Base-by-base conservation (phyloP, 2,113 vertebrate species). In the Barnardius zonarius region DNA sequence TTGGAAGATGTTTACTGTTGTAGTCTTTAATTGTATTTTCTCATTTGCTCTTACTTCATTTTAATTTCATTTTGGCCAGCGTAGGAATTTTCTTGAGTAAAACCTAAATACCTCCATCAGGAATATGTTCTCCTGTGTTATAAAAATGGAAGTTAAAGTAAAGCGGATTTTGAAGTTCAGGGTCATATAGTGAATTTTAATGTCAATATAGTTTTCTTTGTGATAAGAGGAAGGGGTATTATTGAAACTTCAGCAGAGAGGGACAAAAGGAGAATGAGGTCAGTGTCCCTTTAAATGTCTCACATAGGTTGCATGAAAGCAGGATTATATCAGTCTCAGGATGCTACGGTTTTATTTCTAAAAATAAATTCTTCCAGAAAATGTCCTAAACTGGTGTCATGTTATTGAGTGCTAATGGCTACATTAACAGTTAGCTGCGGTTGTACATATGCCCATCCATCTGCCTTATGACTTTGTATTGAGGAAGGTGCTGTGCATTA, bases 401-500 rank as follows among this genome's bases (percentile, higher is more conserved):
- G 35, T 92, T 90, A 70, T 83, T 52, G 83, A 93, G 86, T 78
- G 77, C 62, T 91, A 94, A 94, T 83, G 69, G 69, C 76, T 88
- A 9, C 90, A 76, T 93, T 92, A 97, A 62, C 86, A 92, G 76
- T 79, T 93, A 93, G 67, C 37, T n/a, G 48, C 2, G 0, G 24
- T 35, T 92, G 70, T 92, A 28, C 90, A 82, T 95, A 96, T 91
- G 95, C 88, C 93, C 86, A 75, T 93, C 92, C 93, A 94, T 95
- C 95, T 96, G 95, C 76, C 86, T 96, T 48, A 86, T 24, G 80
- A 59, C 61, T 96, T 54, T 31, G 24, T 41, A 55, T 72, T 35
- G 14, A 64, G 61, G 55, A 93, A 48, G 86, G 72, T 82, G 64
- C 73, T 78, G 61, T 46, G 37, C 7, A 1, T 75, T 70, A 90